Evolutionary conservation across 2,113 vertebrate genomes (phyloP).

Genomic region (Clarias macrocephalus): DNA sequence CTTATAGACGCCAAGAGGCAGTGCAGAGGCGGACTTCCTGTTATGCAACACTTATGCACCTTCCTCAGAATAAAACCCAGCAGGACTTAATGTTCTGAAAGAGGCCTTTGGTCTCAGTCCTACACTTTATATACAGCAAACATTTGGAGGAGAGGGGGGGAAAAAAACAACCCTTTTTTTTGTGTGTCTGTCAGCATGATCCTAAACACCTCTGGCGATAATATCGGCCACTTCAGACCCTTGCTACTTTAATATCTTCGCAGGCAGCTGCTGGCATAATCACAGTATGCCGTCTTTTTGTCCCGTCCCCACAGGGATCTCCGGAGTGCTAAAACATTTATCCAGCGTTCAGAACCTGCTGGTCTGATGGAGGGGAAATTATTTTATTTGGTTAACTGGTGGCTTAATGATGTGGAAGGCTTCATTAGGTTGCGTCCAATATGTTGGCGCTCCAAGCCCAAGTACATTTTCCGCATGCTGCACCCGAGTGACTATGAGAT

Average conservation of each 20-base stretch:
- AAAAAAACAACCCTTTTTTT: not conserved
- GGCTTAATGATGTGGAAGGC: slow-evolving; percentile 68
- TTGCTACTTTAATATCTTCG: slow-evolving; percentile 37
- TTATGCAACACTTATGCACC: not conserved
- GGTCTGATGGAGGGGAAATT: slow-evolving; percentile 60
- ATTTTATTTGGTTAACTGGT: slow-evolving; percentile 61
- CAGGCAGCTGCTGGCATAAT: slow-evolving; percentile 55
- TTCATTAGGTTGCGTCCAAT: slow-evolving; percentile 67
- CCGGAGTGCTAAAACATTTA: slow-evolving; percentile 59
- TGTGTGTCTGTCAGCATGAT: slow-evolving; percentile 7
- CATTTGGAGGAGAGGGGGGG: not conserved
- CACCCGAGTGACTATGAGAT: slow-evolving; percentile 46
- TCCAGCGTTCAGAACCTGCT: slow-evolving; percentile 62
- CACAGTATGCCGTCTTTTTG: slow-evolving; percentile 47
- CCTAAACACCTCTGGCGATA: slow-evolving; percentile 36
- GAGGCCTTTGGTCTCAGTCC: slow-evolving; percentile 1
- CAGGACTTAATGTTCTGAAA: slow-evolving; percentile 27
- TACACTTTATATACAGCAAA: not conserved
- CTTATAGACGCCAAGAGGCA: not conserved
- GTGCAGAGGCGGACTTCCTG: slow-evolving; percentile 13
- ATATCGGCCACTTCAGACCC: slow-evolving; percentile 30
- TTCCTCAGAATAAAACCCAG: slow-evolving; percentile 19
- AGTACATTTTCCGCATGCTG: slow-evolving; percentile 63
- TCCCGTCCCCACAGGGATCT: slow-evolving; percentile 57
- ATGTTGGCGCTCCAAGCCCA: slow-evolving; percentile 54